Conservation (phyloP, 2,888 invertebrate species). For the Apamea epomidion region DNA sequence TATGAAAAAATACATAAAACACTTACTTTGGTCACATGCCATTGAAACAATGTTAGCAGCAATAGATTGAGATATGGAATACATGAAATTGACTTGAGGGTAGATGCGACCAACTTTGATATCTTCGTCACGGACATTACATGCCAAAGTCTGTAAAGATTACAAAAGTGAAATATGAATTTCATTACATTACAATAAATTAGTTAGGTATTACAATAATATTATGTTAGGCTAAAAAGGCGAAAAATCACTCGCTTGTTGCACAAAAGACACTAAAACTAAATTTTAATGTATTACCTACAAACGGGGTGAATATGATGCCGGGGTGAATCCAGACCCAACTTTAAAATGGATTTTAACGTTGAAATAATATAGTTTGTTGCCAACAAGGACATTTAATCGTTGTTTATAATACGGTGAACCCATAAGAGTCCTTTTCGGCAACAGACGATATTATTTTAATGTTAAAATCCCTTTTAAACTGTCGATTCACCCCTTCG, state of each 20-base stretch:
- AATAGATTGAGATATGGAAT: constrained; percentile 92
- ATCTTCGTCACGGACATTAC: constrained; percentile 94
- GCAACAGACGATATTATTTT: too few species aligned
- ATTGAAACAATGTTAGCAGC: constrained; percentile 33
- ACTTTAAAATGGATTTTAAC: too few species aligned
- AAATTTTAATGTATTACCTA: neutral
- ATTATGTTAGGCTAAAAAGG: neutral
- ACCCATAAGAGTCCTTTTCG: too few species aligned
- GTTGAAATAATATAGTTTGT: too few species aligned
- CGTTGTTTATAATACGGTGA: too few species aligned
- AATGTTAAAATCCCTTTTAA: too few species aligned
- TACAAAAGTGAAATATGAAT: neutral
- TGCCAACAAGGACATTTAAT: too few species aligned
- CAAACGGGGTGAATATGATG: too few species aligned
- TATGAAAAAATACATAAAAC: neutral
- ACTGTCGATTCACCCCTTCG: too few species aligned
- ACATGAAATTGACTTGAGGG: constrained; percentile 95
- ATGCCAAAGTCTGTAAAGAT: constrained; percentile 92
- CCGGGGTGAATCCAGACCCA: too few species aligned
- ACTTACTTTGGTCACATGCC: constrained; percentile 37
- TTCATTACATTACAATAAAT: neutral
- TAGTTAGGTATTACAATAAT: neutral
- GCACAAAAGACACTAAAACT: too few species aligned
- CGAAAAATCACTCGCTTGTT: neutral
- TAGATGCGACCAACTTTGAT: constrained; percentile 96